Evolutionary conservation across 2,113 vertebrate genomes (phyloP).

Genomic region (Cacatua alba): DNA sequence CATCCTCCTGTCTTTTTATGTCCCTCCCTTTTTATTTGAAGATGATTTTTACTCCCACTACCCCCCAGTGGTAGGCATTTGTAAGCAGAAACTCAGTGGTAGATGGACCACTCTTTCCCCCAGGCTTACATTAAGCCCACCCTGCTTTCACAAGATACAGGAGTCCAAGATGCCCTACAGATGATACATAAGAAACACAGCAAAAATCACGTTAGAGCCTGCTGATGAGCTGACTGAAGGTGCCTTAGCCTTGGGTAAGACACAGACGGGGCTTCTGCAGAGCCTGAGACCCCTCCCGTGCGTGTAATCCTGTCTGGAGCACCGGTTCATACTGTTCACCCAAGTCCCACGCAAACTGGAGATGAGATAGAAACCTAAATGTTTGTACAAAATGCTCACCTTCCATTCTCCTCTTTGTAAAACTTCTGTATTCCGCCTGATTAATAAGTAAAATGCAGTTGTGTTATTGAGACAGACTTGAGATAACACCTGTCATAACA

Average conservation of each 20-base stretch:
- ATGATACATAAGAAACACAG: background rate
- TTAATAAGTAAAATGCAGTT: background rate
- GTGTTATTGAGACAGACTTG: background rate
- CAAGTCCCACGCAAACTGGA: background rate
- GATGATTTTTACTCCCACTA: background rate
- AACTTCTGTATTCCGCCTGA: background rate
- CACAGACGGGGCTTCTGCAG: background rate
- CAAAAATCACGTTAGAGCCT: background rate
- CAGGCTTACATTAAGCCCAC: background rate
- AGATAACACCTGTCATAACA: background rate
- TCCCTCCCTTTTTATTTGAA: background rate
- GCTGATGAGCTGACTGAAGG: background rate
- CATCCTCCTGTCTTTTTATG: background rate
- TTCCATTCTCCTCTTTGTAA: background rate
- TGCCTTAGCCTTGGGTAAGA: background rate
- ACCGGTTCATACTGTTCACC: rapidly evolving
- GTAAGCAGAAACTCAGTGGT: background rate
- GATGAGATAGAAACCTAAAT: background rate
- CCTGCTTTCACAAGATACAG: background rate
- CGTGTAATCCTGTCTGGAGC: rapidly evolving
- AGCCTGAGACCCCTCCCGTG: background rate
- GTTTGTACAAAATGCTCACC: background rate
- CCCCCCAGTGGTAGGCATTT: background rate
- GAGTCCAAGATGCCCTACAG: background rate
- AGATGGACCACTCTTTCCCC: background rate